Conservation (phyloP, 2,888 invertebrate species). For the Ornithoptera alexandrae region DNA sequence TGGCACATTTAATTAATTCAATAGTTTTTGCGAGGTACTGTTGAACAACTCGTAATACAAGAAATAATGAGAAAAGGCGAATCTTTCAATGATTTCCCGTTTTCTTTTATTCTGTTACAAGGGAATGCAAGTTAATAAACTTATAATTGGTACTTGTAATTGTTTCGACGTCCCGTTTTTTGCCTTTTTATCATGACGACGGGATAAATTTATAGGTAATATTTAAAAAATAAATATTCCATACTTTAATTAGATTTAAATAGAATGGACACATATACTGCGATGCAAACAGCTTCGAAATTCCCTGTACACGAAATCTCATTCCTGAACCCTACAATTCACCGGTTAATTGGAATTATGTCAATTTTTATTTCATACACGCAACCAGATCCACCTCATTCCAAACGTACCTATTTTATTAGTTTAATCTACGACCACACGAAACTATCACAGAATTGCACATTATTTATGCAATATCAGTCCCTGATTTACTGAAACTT, state of each 20-base stretch:
- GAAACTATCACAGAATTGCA: neutral
- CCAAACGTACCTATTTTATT: conserved; percentile 5
- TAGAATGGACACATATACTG: neutral
- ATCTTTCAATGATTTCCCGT: neutral
- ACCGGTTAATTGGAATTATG: conserved; percentile 10
- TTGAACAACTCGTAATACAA: conserved; percentile 10
- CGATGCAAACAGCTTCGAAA: neutral
- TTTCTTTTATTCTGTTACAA: neutral
- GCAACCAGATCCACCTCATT: neutral
- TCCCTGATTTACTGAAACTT: conserved; percentile 2
- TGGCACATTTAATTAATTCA: neutral
- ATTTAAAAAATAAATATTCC: no score
- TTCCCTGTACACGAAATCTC: neutral
- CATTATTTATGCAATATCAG: conserved; percentile 7
- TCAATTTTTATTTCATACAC: conserved; percentile 7
- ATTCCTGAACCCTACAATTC: neutral
- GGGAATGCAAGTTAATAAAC: neutral
- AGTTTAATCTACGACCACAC: conserved; percentile 5
- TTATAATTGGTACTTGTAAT: neutral
- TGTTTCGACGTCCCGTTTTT: neutral
- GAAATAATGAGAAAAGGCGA: neutral
- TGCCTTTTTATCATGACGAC: neutral
- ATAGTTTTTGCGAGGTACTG: conserved; percentile 1
- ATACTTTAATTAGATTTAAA: no score
- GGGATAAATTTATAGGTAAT: no score